Evolutionary conservation across 2,797 vertebrate genomes (phyloP).

Genomic region (Mus minutoides): DNA sequence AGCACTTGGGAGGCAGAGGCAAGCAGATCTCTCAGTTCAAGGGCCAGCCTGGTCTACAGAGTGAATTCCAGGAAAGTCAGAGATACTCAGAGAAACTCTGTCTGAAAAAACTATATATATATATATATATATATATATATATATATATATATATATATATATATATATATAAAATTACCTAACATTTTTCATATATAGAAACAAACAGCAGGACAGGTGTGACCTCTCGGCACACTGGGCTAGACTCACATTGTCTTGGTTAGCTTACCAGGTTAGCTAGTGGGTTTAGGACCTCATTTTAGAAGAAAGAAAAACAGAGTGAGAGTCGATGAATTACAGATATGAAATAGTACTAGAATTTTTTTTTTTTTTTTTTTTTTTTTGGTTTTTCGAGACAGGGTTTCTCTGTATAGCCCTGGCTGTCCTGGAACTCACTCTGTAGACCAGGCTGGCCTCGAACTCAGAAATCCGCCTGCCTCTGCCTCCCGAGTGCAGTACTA

Average conservation of each 20-base stretch:
- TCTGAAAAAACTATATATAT: no score
- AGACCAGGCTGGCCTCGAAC: no score
- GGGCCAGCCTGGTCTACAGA: background rate
- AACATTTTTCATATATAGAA: background rate
- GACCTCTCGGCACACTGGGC: background rate
- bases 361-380: no score
- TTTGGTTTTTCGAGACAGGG: no score
- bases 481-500: no score
- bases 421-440: no score
- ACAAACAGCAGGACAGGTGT: background rate
- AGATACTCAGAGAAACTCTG: background rate
- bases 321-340: conserved; percentile 2
- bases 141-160: no score
- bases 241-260: conserved; percentile 9
- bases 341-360: conserved; percentile 39
- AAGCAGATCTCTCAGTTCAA: no score
- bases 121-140: no score
- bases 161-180: no score
- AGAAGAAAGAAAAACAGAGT: background rate
- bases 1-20: background rate
- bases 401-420: no score
- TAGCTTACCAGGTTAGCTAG: conserved; percentile 35
- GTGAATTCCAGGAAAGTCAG: background rate
- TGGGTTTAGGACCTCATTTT: background rate
- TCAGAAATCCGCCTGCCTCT: no score